phyloP scores from a whole-genome alignment of 2,113 vertebrate species.

The Chinchilla lanigera region DNA sequence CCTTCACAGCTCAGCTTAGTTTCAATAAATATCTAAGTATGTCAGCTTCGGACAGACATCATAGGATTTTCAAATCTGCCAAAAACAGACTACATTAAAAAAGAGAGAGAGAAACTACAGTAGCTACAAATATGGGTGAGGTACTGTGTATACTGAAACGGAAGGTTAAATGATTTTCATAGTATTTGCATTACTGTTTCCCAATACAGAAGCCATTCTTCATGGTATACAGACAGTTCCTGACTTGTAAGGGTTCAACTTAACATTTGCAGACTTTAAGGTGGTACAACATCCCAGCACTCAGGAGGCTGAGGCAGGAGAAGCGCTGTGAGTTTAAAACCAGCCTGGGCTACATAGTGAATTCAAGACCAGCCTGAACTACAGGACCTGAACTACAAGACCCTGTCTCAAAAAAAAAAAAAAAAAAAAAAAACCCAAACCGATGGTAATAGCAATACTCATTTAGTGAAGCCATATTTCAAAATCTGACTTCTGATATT shows the following conservation, averaged over 20 bases:
- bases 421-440: no score
- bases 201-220: constrained; percentile 1
- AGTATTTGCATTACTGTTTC: constrained; percentile 28
- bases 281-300: background rate
- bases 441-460: background rate
- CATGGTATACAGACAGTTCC: background rate
- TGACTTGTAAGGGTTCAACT: background rate
- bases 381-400: no score
- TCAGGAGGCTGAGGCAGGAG: background rate
- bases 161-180: background rate
- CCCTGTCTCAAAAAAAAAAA: background rate
- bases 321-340: background rate
- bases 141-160: background rate
- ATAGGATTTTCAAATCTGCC: constrained; percentile 1
- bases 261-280: background rate
- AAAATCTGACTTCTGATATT: background rate
- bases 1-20: constrained; percentile 23
- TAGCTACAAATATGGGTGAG: background rate
- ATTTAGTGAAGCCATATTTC: background rate
- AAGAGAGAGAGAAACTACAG: background rate
- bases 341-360: background rate
- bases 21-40: constrained; percentile 4
- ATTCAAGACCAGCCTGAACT: no score
- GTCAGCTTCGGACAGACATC: background rate
- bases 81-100: background rate